Conservation (phyloP, 1,140 invertebrate species). For the Lucilia sericata region DNA sequence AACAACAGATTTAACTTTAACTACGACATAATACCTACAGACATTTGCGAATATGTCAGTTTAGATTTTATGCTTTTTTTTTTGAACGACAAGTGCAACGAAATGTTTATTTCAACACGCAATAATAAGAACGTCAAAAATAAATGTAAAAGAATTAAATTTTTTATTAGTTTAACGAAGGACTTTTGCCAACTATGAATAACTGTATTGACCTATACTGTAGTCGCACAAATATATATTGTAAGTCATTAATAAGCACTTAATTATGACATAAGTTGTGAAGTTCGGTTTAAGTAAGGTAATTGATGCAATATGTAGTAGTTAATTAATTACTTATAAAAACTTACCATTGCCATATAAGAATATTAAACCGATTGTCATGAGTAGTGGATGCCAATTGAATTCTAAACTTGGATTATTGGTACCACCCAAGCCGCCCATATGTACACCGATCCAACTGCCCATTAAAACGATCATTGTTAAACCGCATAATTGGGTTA, state of each 20-base stretch:
- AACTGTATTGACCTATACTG: too few relatives aligned
- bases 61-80: not conserved
- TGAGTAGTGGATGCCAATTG: conserved; percentile 91
- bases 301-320: not conserved
- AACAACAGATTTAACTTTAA: not conserved
- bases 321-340: too few relatives aligned
- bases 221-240: too few relatives aligned
- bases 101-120: not conserved
- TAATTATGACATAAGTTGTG: too few relatives aligned
- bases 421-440: conserved; percentile 84
- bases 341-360: conserved; percentile 86
- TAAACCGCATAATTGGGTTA: conserved; percentile 73
- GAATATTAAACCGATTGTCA: conserved; percentile 88
- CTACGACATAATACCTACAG: not conserved
- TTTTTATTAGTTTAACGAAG: too few relatives aligned
- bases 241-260: too few relatives aligned
- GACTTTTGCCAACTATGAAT: too few relatives aligned
- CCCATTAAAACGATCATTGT: conserved; percentile 76
- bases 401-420: conserved; percentile 78
- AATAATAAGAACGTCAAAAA: not conserved
- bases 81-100: conserved; percentile 5
- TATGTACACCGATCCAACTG: conserved; percentile 79
- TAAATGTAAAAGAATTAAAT: not conserved
- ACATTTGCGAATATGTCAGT: not conserved
- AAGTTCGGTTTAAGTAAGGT: too few relatives aligned